Conservation (phyloP, 1,140 invertebrate genomes). For the Bombus superbus region DNA sequence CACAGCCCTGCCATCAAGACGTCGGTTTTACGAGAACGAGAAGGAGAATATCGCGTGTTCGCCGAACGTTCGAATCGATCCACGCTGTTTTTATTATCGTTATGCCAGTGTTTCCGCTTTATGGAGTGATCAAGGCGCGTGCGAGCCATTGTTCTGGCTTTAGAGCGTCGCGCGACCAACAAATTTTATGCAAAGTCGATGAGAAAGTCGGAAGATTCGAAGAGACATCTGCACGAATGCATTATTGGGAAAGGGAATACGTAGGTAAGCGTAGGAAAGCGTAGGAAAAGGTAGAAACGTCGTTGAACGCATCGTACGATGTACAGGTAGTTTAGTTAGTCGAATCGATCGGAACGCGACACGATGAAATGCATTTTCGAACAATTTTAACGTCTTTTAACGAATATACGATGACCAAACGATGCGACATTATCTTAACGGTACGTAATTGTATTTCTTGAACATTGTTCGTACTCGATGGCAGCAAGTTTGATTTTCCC, state of each 20-base stretch:
- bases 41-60: slow-evolving; percentile 79
- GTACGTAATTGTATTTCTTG: too few relatives aligned
- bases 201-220: too few relatives aligned
- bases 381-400: too few relatives aligned
- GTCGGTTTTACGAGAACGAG: slow-evolving; percentile 75
- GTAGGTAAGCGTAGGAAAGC: too few relatives aligned
- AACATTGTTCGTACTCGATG: too few relatives aligned
- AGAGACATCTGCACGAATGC: too few relatives aligned
- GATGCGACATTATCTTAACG: too few relatives aligned
- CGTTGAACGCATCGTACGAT: not conserved
- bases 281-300: not conserved
- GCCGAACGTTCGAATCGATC: slow-evolving; percentile 58
- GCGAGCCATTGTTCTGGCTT: slow-evolving; percentile 8
- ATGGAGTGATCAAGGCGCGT: slow-evolving; percentile 38
- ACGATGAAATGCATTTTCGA: too few relatives aligned
- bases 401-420: too few relatives aligned
- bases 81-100: slow-evolving; percentile 50
- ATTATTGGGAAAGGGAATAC: not conserved
- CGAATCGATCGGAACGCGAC: too few relatives aligned
- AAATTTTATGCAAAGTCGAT: slow-evolving; percentile 1
- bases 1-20: slow-evolving; percentile 65
- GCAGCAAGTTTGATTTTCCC: too few relatives aligned
- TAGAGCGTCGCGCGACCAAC: not conserved
- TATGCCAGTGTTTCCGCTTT: slow-evolving; percentile 18
- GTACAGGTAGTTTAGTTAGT: too few relatives aligned